A percentile compares a stretch with the other conserved stretches of the same genome.
Evolutionary conservation across 2,888 invertebrate species (phyloP).

Genomic region (Criorhina ranunculi): DNA sequence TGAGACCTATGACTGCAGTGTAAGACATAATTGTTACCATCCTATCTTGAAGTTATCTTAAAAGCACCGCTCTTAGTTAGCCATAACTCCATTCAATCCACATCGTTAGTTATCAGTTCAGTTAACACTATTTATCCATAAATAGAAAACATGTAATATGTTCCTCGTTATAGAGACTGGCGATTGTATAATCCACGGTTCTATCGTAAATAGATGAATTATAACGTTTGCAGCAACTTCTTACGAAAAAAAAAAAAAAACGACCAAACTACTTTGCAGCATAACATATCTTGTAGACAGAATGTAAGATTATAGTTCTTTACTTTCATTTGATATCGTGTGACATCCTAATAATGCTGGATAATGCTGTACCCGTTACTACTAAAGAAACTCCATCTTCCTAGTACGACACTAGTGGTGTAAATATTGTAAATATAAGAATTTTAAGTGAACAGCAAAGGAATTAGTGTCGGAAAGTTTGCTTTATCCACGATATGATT

Average conservation of each 20-base stretch:
- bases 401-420: not conserved
- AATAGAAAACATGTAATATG: slow-evolving; percentile 37
- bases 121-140: slow-evolving; percentile 2
- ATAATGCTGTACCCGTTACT: slow-evolving; percentile 28
- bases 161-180: slow-evolving; percentile 82
- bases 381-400: slow-evolving; percentile 18
- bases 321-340: slow-evolving; percentile 4
- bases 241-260: slow-evolving; percentile 12
- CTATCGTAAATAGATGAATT: slow-evolving; percentile 81
- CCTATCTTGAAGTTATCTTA: not conserved
- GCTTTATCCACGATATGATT: not conserved
- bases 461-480: not conserved
- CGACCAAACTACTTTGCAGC: slow-evolving; percentile 1
- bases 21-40: not conserved
- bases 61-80: slow-evolving; percentile 33
- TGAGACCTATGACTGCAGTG: no score
- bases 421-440: slow-evolving; percentile 1
- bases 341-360: slow-evolving; percentile 33
- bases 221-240: slow-evolving; percentile 23
- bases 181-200: slow-evolving; percentile 83
- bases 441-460: not conserved
- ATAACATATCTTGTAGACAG: slow-evolving; percentile 47
- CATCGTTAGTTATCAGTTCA: not conserved
- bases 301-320: slow-evolving; percentile 37
- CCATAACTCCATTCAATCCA: not conserved